phyloP scores from a whole-genome alignment of 2,113 vertebrate genomes.

The Myotis davidii region DNA sequence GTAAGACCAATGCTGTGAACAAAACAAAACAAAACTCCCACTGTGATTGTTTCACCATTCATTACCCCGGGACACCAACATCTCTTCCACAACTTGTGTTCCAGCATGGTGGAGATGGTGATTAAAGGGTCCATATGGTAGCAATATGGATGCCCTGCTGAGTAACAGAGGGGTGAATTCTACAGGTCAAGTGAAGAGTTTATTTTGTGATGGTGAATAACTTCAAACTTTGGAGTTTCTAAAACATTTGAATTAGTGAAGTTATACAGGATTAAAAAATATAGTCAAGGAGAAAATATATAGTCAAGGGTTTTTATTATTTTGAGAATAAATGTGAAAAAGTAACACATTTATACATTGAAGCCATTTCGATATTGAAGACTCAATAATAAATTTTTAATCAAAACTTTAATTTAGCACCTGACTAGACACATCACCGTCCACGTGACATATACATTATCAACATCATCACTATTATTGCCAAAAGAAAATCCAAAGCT shows the following conservation, averaged over 20 bases:
- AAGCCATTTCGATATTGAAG: not conserved
- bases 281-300: not conserved
- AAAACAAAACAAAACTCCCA: constrained; percentile 54
- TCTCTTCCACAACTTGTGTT: constrained; percentile 35
- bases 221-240: constrained; percentile 59
- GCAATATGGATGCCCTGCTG: constrained; percentile 36
- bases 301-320: not conserved
- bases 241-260: constrained; percentile 17
- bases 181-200: constrained; percentile 67
- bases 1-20: constrained; percentile 53
- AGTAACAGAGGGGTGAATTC: constrained; percentile 24
- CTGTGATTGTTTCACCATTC: constrained; percentile 64
- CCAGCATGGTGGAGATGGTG: constrained; percentile 47
- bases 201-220: constrained; percentile 54
- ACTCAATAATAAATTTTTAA: not conserved
- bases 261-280: not conserved
- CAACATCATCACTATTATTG: not conserved
- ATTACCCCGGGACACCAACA: constrained; percentile 65
- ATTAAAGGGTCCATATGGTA: constrained; percentile 54
- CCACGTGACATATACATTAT: not conserved
- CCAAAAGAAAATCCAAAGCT: not conserved
- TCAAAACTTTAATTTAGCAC: not conserved
- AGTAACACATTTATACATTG: not conserved
- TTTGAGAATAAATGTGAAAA: constrained; percentile 12
- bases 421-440: not conserved